Base-by-base conservation (phyloP, 2,888 invertebrate genomes). In the Magallana nippona region DNA sequence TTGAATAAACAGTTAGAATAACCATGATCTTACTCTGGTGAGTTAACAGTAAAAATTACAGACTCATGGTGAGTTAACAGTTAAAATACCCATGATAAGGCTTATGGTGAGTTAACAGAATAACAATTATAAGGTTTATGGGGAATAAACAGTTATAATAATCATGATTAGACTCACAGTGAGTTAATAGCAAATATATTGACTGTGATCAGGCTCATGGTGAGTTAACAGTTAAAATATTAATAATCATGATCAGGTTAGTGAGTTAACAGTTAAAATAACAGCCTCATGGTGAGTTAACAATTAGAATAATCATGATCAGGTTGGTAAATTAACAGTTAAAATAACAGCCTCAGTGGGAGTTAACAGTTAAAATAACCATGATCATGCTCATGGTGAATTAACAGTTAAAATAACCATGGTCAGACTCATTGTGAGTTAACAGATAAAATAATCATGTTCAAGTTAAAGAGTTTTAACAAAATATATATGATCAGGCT, bases 71-170 rank as follows among this genome's bases (percentile, higher is more conserved):
- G 56, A 58, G 55, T 71, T 86, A 15, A 80, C 27, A 44, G 44
- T 8, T 44, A 44, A 5, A 44, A 44, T 44, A 3, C 3, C 5
- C 44, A 27, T 27, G 27, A 27, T 27, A 1, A 27, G 27, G 2
- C 27, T 99, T 91, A 99, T 27, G 27, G 27, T 27, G 27, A 27
- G 27, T 27, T 27, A 27, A 27, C 27, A 27, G 27, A 27, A 97
- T 96, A 92, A 96, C 97, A 82, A 97, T 99, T 96, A 96, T 97
- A 0, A 96, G 97, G 90, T 96, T 99, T 91, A 99, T 99, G 97
- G 94, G 94, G 86, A 88, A 93, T 56, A 55, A 8, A 32, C 0
- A 1, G 3, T 19, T 44, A 15, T 1, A 17, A 17, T 17, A n/a
- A n/a, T 10, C 44, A n/a, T 44, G 19, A 44, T 78, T 19, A 32